Conservation (phyloP, 64 coral and sea anemone genomes). For the Montipora sp. region DNA sequence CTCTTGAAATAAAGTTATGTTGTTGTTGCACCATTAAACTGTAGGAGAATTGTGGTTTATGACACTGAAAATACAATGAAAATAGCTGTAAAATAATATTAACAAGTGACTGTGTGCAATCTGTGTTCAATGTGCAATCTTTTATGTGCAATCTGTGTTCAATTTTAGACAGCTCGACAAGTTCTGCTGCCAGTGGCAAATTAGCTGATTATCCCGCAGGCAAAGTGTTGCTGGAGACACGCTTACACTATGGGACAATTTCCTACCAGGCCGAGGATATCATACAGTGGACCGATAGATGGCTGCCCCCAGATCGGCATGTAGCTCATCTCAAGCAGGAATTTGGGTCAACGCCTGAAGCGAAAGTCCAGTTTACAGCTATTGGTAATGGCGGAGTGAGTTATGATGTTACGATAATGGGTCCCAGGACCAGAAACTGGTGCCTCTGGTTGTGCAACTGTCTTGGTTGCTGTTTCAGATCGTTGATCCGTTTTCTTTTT, state of each 20-base stretch:
- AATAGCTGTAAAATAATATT: not conserved
- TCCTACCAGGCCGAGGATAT: not conserved
- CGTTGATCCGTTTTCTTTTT: too few species aligned
- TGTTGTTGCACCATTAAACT: too few species aligned
- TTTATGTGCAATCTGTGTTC: too few species aligned
- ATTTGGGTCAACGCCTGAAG: not conserved
- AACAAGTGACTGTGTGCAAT: not conserved
- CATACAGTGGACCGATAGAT: not conserved
- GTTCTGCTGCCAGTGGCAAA: not conserved
- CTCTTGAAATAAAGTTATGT: too few species aligned
- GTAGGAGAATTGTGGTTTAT: too few species aligned
- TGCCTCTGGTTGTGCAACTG: not conserved
- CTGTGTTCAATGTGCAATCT: too few species aligned
- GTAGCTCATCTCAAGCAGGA: not conserved
- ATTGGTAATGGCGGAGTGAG: not conserved
- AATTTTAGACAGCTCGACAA: not conserved
- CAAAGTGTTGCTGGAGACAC: not conserved
- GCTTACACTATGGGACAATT: not conserved
- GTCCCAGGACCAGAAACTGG: not conserved
- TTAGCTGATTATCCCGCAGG: not conserved
- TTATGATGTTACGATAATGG: not conserved
- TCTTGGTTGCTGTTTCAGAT: not conserved
- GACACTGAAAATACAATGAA: too few species aligned
- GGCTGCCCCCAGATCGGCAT: not conserved
- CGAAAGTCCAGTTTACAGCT: not conserved